Conservation (phyloP, 2,888 invertebrate species). For the Acronicta leporina region DNA sequence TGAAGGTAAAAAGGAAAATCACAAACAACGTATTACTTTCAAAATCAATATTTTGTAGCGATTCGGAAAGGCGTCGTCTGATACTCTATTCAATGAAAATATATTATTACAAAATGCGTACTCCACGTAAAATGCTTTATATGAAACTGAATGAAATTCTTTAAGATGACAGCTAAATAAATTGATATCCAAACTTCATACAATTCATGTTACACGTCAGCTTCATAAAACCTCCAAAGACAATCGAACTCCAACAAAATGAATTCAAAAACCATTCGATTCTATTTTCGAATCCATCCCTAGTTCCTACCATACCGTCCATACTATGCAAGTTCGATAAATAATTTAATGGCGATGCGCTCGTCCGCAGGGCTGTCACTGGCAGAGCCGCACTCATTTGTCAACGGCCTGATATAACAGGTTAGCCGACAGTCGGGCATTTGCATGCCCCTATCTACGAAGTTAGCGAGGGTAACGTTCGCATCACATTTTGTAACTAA, state of each 20-base stretch:
- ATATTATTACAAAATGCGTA: no score
- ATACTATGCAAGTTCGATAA: conserved; percentile 58
- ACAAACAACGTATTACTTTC: no score
- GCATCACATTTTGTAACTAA: conserved; percentile 58
- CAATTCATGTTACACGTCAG: background rate
- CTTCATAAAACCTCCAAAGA: conserved; percentile 17
- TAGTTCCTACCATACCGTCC: conserved; percentile 1
- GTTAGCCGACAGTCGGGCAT: conserved; percentile 58
- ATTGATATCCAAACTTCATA: background rate
- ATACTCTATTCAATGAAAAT: no score
- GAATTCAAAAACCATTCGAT: conserved; percentile 14
- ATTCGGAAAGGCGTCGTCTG: no score
- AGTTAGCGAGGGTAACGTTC: conserved; percentile 44
- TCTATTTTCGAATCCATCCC: conserved; percentile 25
- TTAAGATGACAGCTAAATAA: no score
- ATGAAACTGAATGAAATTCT: no score
- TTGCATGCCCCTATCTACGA: conserved; percentile 55
- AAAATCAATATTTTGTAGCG: no score
- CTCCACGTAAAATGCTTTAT: no score
- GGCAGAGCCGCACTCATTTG: conserved; percentile 71
- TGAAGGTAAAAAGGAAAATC: no score
- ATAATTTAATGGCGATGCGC: conserved; percentile 64
- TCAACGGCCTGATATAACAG: conserved; percentile 69
- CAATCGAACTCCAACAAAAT: conserved; percentile 6
- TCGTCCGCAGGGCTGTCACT: conserved; percentile 64